Percentiles rank a stretch among this genome's conserved stretches.
Conservation (phyloP, 30 jellyfish, hydroid and myxozoan genomes). For the Clytia hemisphaerica region DNA sequence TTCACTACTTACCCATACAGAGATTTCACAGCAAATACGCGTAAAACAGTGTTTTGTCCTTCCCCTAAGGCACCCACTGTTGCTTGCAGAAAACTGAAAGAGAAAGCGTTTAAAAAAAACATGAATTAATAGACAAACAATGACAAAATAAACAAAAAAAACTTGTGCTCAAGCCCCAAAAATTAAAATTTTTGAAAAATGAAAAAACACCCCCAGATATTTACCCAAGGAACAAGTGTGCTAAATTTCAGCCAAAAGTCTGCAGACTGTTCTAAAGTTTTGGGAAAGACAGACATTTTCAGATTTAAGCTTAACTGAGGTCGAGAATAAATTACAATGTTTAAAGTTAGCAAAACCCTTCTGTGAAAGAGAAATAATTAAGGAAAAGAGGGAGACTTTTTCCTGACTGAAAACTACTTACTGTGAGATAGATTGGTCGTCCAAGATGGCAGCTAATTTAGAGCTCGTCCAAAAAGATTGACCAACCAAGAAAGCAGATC, state of each 20-base stretch:
- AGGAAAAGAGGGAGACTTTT: too few relatives aligned
- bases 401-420: too few relatives aligned
- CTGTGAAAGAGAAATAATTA: neutral
- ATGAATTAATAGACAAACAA: neutral
- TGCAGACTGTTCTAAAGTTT: too few relatives aligned
- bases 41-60: constrained; percentile 45
- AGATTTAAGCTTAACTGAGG: too few relatives aligned
- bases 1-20: constrained; percentile 54
- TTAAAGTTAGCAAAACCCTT: too few relatives aligned
- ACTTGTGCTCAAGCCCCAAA: too few relatives aligned
- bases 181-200: too few relatives aligned
- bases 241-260: too few relatives aligned
- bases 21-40: constrained; percentile 74
- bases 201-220: too few relatives aligned
- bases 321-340: too few relatives aligned
- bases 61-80: constrained; percentile 66
- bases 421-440: constrained; percentile 47
- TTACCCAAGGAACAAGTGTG: too few relatives aligned
- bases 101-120: neutral
- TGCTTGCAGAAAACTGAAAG: constrained; percentile 21
- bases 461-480: constrained; percentile 92
- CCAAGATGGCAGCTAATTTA: constrained; percentile 53
- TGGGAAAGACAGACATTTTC: too few relatives aligned
- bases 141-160: neutral
- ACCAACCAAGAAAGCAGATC: constrained; percentile 61